Evolutionary conservation across 2,113 vertebrate species (phyloP).

Genomic region (Recurvirostra avosetta): DNA sequence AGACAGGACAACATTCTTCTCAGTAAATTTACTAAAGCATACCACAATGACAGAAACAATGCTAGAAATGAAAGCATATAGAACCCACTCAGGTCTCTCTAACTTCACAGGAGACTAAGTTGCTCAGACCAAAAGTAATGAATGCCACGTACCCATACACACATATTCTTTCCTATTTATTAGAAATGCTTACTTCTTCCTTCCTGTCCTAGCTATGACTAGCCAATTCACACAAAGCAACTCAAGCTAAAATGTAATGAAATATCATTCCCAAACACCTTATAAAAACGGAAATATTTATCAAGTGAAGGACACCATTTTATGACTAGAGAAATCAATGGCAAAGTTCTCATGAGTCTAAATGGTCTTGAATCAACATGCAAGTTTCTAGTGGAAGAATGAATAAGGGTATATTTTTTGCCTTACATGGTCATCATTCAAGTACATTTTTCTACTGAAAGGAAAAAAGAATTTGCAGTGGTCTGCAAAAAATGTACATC

Average conservation of each 20-base stretch:
- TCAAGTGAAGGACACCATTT: background rate
- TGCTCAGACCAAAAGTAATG: background rate
- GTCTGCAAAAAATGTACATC: conserved; percentile 29
- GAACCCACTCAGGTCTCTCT: background rate
- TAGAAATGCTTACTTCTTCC: background rate
- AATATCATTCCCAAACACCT: background rate
- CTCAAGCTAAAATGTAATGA: background rate
- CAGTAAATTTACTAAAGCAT: background rate
- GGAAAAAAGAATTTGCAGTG: background rate
- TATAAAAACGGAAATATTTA: background rate
- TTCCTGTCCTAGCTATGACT: background rate
- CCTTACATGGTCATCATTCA: background rate
- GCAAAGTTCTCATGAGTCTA: background rate
- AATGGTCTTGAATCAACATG: background rate
- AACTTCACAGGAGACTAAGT: background rate
- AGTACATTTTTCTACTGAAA: conserved; percentile 21
- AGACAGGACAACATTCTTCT: background rate
- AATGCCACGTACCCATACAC: background rate
- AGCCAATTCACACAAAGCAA: background rate
- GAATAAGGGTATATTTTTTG: conserved; percentile 36
- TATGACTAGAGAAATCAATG: background rate
- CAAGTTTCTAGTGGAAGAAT: background rate
- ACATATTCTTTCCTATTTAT: background rate
- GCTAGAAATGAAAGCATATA: background rate
- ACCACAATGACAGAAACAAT: background rate